Base-by-base conservation (phyloP, 2,888 invertebrate species). In the Epiblema foenella region DNA sequence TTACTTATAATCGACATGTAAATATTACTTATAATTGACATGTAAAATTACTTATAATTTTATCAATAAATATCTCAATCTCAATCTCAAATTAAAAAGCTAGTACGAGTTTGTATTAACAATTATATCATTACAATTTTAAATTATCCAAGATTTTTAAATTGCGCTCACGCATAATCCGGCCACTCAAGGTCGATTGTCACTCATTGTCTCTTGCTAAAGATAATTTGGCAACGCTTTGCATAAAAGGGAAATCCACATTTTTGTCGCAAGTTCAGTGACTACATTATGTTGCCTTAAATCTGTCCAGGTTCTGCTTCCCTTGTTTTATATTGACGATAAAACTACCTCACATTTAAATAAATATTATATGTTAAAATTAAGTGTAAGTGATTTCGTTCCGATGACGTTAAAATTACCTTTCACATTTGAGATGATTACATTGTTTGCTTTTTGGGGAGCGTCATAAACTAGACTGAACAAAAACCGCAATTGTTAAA, bases 191-290 rank as follows among this genome's bases (percentile, higher is more conserved):
- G 71, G 71, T 51, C 66, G 60, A 62, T 39, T 71, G 66, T 57
- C 66, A 71, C 20, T 54, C 66, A 71, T 71, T 71, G 71, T 71
- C 66, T 71, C 37, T 17, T 42, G 49, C 46, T 67, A 11, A 62
- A 60, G 71, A 62, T 49, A 56, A 70, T 65, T 66, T 66, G 52
- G 65, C 65, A 70, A 71, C 46, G 54, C 60, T 71, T 71, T 67
- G 67, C 71, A 62, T 71, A 71, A 71, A 71, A 71, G 39, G 67
- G 71, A 67, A 71, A 67, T 71, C 62, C 17, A 56, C 20, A 51
- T 67, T 68, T 60, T 71, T 71, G 62, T 46, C 46, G 24, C 59
- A 66, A 60, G 54, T 59, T 59, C 65, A 37, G 33, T 54, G 65
- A 37, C 69, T 59, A 58, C 18, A 59, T 60, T 60, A 24, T 46